A percentile compares a stretch with the other conserved stretches of the same genome.
These are phyloP conservation scores for Mormyrops attenuatus DNA, from an alignment of 2,797 vertebrate genomes.

Conservation along the genomic window DNA sequence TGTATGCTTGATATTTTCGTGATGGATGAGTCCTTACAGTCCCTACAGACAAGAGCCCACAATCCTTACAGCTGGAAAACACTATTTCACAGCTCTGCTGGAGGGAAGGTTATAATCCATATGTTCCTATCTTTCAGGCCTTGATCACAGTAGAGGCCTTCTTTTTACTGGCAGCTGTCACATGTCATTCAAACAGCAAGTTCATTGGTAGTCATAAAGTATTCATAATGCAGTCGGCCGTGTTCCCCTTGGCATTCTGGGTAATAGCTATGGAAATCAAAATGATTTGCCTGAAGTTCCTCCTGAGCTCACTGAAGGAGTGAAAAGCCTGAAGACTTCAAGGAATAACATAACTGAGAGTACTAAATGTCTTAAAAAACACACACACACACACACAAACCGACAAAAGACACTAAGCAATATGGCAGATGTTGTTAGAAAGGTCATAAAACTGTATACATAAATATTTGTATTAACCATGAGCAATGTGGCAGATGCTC, in stretches of 20 bases:
- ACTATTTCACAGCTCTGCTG: neutral
- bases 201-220: neutral
- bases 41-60: neutral
- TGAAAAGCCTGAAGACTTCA: neutral
- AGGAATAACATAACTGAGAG: neutral
- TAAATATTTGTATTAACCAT: neutral
- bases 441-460: neutral
- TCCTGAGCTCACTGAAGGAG: neutral
- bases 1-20: neutral
- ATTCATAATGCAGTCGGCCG: neutral
- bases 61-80: neutral
- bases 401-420: neutral
- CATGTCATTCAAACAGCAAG: neutral
- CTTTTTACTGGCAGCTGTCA: neutral
- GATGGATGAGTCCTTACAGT: neutral
- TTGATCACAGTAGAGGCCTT: neutral
- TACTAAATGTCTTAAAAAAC: neutral
- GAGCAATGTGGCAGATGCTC: neutral
- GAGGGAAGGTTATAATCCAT: neutral
- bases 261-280: constrained; percentile 1
- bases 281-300: neutral
- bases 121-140: neutral
- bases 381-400: neutral
- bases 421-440: neutral
- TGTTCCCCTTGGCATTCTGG: neutral